A percentile compares a stretch with the other conserved stretches of the same genome.
phyloP scores from a whole-genome alignment of 1,140 invertebrate species.

The Pteromalus puparum region DNA sequence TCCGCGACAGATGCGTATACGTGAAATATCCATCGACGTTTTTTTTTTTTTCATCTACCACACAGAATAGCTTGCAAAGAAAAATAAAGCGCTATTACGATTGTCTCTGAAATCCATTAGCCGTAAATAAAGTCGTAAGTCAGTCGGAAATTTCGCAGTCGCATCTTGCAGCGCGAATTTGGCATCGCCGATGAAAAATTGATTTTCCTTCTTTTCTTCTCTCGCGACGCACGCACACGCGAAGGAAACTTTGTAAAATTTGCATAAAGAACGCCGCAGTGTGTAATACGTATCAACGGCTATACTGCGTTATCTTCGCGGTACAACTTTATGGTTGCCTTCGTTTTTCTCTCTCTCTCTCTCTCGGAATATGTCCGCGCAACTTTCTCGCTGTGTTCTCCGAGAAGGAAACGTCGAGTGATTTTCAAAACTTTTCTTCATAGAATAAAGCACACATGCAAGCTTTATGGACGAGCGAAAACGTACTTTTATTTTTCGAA shows the following conservation, averaged over 20 bases:
- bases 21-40: not conserved
- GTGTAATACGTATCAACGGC: slow-evolving; percentile 25
- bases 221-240: not conserved
- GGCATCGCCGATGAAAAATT: slow-evolving; percentile 36
- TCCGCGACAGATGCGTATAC: not conserved
- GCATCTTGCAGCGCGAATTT: slow-evolving; percentile 15
- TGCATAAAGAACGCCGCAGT: slow-evolving; percentile 28
- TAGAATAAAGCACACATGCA: not conserved
- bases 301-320: slow-evolving; percentile 11
- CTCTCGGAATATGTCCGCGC: not conserved
- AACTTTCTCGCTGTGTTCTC: not conserved
- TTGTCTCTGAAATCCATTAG: not conserved
- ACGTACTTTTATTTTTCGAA: not conserved
- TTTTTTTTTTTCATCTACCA: too few relatives aligned
- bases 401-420: slow-evolving; percentile 1
- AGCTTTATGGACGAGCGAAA: not conserved
- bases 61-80: too few relatives aligned
- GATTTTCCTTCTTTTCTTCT: slow-evolving; percentile 2
- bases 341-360: slow-evolving; percentile 5
- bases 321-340: slow-evolving; percentile 25
- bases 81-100: too few relatives aligned
- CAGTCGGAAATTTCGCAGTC: slow-evolving; percentile 1
- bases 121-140: not conserved
- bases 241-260: slow-evolving; percentile 26
- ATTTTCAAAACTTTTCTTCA: slow-evolving; percentile 1